Evolutionary conservation across 2,797 vertebrate genomes (phyloP).

Genomic region (Halcyon smyrnensis): DNA sequence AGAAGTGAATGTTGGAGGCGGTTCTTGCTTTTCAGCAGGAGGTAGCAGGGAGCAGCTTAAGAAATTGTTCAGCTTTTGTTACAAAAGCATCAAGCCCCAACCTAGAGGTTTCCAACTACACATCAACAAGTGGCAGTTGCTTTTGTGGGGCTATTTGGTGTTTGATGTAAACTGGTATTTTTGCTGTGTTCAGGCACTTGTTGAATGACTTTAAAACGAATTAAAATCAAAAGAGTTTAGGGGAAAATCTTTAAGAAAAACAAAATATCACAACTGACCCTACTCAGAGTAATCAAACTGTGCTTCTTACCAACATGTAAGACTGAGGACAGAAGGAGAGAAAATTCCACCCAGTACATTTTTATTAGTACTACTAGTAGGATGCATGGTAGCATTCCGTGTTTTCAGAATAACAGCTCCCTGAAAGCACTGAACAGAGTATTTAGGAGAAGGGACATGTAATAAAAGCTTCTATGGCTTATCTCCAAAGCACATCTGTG

Average conservation of each 20-base stretch:
- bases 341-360: neutral
- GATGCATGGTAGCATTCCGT: neutral
- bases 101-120: neutral
- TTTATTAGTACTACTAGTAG: neutral
- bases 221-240: neutral
- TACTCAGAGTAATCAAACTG: neutral
- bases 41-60: neutral
- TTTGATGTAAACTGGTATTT: neutral
- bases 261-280: neutral
- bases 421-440: neutral
- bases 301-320: neutral
- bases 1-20: neutral
- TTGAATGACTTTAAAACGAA: neutral
- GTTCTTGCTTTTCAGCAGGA: neutral
- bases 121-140: neutral
- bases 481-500: neutral
- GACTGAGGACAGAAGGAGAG: neutral
- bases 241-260: neutral
- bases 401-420: neutral
- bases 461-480: neutral
- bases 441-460: neutral
- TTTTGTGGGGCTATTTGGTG: neutral
- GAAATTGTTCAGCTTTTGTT: neutral
- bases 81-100: neutral
- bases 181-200: neutral